Percentiles rank a stretch among this genome's conserved stretches.
Evolutionary conservation across 2,797 vertebrate genomes (phyloP).

Genomic region (Bothrops alternatus): DNA sequence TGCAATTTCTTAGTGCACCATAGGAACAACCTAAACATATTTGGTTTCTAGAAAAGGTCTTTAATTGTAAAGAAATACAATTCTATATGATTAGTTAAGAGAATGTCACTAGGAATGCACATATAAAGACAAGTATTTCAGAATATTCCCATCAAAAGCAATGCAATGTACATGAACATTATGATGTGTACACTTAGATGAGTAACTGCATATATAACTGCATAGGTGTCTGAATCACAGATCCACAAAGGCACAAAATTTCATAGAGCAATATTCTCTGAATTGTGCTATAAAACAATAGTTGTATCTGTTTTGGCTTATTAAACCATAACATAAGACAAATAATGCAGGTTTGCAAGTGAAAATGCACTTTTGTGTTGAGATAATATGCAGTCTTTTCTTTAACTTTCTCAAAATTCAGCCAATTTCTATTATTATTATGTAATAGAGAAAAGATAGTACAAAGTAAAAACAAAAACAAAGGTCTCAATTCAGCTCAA

Average conservation of each 20-base stretch:
- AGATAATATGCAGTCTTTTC: not conserved
- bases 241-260: not conserved
- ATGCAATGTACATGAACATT: not conserved
- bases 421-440: not conserved
- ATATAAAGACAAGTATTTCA: not conserved
- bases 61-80: not conserved
- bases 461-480: too few relatives aligned
- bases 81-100: not conserved
- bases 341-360: not conserved
- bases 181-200: not conserved
- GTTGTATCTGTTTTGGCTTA: constrained; percentile 49
- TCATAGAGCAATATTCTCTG: not conserved
- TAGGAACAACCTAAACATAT: not conserved
- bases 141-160: not conserved
- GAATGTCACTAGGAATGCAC: not conserved
- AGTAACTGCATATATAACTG: too few relatives aligned
- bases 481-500: not conserved
- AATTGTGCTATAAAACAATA: constrained; percentile 6
- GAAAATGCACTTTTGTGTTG: not conserved
- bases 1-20: not conserved
- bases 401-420: not conserved
- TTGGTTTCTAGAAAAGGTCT: constrained; percentile 55
- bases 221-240: not conserved
- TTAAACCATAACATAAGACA: constrained; percentile 11
- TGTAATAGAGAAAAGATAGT: not conserved